Conservation (phyloP, 1,140 invertebrate genomes). For the Philotrypesis tridentata region DNA sequence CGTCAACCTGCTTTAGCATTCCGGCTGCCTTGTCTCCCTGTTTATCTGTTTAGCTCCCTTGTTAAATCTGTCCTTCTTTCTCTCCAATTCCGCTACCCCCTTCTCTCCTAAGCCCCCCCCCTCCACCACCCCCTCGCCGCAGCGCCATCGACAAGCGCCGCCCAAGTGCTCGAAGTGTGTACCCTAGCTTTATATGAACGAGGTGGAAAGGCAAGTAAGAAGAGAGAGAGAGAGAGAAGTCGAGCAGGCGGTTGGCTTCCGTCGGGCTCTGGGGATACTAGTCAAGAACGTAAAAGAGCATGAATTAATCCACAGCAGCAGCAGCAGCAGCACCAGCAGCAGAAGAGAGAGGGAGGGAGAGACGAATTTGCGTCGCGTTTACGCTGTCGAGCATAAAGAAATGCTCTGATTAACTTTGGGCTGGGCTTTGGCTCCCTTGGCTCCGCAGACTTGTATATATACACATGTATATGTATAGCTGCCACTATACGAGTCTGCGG, state of each 20-base stretch:
- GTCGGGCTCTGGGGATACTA: background rate
- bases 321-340: too few species aligned
- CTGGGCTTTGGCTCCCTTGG: conserved; percentile 36
- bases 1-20: background rate
- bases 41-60: conserved; percentile 5
- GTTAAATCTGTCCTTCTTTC: background rate
- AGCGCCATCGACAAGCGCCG: background rate
- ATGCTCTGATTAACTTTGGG: conserved; percentile 62
- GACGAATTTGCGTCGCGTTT: conserved; percentile 51
- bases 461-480: too few species aligned
- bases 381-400: conserved; percentile 58
- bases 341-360: conserved; percentile 19
- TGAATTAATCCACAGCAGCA: conserved; percentile 54
- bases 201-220: background rate
- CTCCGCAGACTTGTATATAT: background rate
- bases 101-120: too few species aligned
- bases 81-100: background rate
- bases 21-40: background rate
- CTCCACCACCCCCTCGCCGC: background rate
- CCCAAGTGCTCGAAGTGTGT: background rate
- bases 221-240: background rate
- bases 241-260: background rate
- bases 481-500: conserved; percentile 20
- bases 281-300: conserved; percentile 40
- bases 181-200: background rate